Conservation (phyloP, 2,113 vertebrate genomes). For the Phyllopteryx taeniolatus region DNA sequence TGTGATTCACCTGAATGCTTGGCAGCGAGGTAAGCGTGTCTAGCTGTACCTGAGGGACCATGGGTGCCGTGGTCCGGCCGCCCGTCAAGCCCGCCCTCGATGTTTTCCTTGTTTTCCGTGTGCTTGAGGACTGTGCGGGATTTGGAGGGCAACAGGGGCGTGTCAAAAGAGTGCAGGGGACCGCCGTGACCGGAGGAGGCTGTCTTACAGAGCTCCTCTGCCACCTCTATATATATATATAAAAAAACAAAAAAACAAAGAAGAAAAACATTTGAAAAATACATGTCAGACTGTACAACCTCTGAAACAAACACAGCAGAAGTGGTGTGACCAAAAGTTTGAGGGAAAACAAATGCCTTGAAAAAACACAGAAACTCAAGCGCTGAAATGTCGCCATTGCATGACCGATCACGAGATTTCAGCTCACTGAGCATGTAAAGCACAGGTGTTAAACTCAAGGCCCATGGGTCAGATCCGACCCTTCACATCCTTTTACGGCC, state of each 20-base stretch:
- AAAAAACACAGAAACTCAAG: too few species aligned
- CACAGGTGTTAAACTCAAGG: too few species aligned
- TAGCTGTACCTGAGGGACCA: constrained; percentile 69
- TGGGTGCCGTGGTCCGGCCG: constrained; percentile 62
- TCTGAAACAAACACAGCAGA: background rate
- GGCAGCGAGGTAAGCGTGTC: constrained; percentile 32
- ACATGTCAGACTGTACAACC: background rate
- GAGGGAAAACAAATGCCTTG: too few species aligned
- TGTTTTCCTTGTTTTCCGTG: constrained; percentile 95
- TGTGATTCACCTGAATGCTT: constrained; percentile 14
- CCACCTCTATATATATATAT: constrained; percentile 79
- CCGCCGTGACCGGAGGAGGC: constrained; percentile 82
- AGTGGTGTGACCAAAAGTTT: too few species aligned
- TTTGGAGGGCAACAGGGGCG: constrained; percentile 91
- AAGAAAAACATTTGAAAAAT: background rate
- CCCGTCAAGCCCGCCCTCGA: constrained; percentile 84
- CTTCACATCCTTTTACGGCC: too few species aligned
- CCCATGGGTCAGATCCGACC: too few species aligned
- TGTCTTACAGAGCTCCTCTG: constrained; percentile 92
- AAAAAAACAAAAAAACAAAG: background rate
- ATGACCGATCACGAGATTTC: too few species aligned
- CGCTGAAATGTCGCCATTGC: too few species aligned
- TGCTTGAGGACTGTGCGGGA: constrained; percentile 88
- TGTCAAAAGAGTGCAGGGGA: constrained; percentile 77
- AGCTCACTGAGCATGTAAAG: too few species aligned